A percentile compares a stretch with the other conserved stretches of the same genome.
Evolutionary conservation across 2,888 invertebrate species (phyloP).

Genomic region (Leptarthrus brevirostris): DNA sequence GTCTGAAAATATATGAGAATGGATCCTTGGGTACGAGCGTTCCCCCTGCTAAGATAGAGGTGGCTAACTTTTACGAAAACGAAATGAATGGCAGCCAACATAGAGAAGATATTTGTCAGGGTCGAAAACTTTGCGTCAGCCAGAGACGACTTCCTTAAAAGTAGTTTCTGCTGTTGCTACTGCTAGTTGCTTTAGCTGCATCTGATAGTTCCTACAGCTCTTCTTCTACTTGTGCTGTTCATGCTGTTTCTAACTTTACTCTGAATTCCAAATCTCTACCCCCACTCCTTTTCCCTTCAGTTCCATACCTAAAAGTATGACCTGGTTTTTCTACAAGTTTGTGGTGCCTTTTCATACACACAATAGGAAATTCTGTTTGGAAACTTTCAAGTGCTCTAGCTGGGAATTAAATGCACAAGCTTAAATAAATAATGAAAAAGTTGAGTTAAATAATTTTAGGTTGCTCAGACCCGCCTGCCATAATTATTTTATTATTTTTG

Average conservation of each 20-base stretch:
- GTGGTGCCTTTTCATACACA: background rate
- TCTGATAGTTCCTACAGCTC: background rate
- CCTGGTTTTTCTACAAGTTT: background rate
- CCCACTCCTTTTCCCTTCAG: too few species aligned
- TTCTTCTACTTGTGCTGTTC: background rate
- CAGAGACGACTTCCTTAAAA: background rate
- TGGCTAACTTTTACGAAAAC: too few species aligned
- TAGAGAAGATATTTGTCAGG: background rate
- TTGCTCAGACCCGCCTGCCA: too few species aligned
- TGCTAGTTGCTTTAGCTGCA: too few species aligned
- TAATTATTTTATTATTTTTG: too few species aligned
- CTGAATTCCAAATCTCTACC: too few species aligned
- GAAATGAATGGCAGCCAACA: too few species aligned
- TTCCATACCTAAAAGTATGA: background rate
- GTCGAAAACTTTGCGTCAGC: background rate
- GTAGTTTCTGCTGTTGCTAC: background rate
- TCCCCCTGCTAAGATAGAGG: too few species aligned
- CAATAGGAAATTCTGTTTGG: background rate
- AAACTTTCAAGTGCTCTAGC: conserved; percentile 5
- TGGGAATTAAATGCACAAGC: background rate
- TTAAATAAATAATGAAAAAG: conserved; percentile 14
- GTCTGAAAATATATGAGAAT: too few species aligned
- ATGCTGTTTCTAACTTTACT: too few species aligned
- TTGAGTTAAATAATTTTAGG: background rate
- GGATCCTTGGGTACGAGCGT: too few species aligned